phyloP scores from a whole-genome alignment of 2,888 invertebrate genomes.

The Ctena decussata region DNA sequence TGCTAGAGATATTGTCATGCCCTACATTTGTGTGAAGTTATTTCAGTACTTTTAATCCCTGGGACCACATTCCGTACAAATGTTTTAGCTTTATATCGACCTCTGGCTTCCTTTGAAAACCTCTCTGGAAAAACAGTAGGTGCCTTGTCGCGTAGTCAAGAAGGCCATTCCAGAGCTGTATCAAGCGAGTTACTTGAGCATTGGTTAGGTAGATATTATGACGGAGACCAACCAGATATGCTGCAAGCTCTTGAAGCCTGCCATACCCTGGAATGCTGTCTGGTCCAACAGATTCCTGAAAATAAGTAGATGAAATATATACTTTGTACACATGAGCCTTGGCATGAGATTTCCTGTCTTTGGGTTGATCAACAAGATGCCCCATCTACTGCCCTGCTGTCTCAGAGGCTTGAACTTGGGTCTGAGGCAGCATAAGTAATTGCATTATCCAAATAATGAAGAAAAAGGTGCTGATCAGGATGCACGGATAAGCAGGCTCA shows the following conservation, averaged over 20 bases:
- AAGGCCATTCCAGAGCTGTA: conserved; percentile 26
- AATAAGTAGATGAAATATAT: neutral
- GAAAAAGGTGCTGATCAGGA: neutral
- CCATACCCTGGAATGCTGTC: conserved; percentile 31
- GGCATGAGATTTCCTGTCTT: neutral
- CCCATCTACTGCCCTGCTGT: neutral
- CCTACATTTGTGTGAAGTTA: too few relatives aligned
- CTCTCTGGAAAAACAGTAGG: conserved; percentile 24
- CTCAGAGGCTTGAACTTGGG: neutral
- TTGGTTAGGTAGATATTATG: neutral
- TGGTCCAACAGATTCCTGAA: conserved; percentile 34
- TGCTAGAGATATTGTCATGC: conserved; percentile 6
- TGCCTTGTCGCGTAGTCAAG: conserved; percentile 31
- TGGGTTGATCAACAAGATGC: neutral
- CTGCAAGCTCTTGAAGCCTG: conserved; percentile 27
- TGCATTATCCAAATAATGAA: neutral
- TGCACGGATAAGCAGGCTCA: neutral
- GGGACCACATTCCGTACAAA: conserved; percentile 20
- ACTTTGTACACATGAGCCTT: neutral
- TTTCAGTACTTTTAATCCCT: conserved; percentile 34
- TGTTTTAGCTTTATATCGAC: conserved; percentile 18
- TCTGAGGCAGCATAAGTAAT: neutral
- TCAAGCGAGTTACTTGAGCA: conserved; percentile 9
- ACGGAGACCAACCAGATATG: conserved; percentile 18
- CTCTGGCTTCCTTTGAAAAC: conserved; percentile 8